These are phyloP conservation scores for Dolichotis patagonum DNA, from an alignment of 2,113 vertebrate genomes.

Conservation along the genomic window DNA sequence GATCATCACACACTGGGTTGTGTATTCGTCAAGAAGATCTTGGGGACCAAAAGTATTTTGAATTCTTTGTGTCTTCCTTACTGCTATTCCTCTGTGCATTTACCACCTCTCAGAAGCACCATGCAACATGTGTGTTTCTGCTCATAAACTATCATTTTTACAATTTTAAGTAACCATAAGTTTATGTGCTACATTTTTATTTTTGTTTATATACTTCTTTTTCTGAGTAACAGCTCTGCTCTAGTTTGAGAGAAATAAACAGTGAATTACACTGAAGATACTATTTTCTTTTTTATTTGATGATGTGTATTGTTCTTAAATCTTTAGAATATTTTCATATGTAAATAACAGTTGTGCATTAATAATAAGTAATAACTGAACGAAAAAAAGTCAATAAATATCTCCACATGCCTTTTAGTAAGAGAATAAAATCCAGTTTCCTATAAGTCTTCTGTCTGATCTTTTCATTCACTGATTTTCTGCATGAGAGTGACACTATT, in stretches of 20 bases:
- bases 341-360: neutral
- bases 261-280: neutral
- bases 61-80: neutral
- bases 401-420: neutral
- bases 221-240: too few relatives aligned
- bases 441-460: too few relatives aligned
- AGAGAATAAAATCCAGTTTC: neutral
- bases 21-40: neutral
- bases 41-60: too few relatives aligned
- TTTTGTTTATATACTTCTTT: too few relatives aligned
- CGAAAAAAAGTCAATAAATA: neutral
- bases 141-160: neutral
- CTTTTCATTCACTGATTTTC: neutral
- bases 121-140: rapidly evolving
- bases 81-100: neutral
- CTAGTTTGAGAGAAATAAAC: too few relatives aligned
- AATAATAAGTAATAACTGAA: neutral
- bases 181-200: neutral
- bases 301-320: neutral
- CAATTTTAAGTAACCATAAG: neutral
- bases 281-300: neutral
- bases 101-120: neutral
- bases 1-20: rapidly evolving
- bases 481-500: neutral
- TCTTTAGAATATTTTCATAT: too few relatives aligned